Base-by-base conservation (phyloP, 53 echinoderm and acorn worm species). In the Astropecten irregularis region DNA sequence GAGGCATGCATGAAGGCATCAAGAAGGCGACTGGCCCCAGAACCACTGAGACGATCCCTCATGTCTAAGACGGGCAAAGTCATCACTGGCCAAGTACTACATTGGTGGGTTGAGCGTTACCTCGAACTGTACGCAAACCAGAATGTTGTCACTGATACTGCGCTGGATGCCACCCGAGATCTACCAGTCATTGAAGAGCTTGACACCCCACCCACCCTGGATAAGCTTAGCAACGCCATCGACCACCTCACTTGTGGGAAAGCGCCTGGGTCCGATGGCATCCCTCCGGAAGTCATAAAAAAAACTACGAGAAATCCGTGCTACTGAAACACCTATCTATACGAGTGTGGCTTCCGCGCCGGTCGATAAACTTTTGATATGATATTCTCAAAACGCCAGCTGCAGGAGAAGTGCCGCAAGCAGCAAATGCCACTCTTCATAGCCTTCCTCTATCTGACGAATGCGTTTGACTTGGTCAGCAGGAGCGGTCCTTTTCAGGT, bases 401-500 rank as follows among this genome's bases (percentile, higher is more conserved):
- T 70, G 8, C 70, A 70, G 9, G 49, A 46, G 10, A 42, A 48
- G 30, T 30, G 31, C 49, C 20, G 30, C 20, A 63, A 82, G 46
- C 82, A 88, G 18, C n/a, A 29, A 5, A 26, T 38, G 33, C 52
- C 73, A 40, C 49, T 70, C 49, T 70, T 29, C 30, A 42, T 67
- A 44, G 22, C 40, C 40, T 70, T 49, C 19, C 29, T 49, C 2
- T 82, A 88, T 27, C 81, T 87, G 16, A 81, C 79, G 32, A 87
- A 76, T 34, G 65, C 76, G 35, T 89, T 83, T 23, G 68, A 64
- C 33, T 38, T 83, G 27, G 83, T 83, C 60, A 84, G 89, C 76
- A 74, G 76, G n/a, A 50, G 71, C 31, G 25, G 84, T 66, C 8
- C 57, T 89, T 4, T 89, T 76, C 46, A 18, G 55, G 14, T 32